Percentiles rank a stretch among this genome's conserved stretches.
Evolutionary conservation across 2,797 vertebrate species (phyloP).

Genomic region (Cirrhinus molitorella): DNA sequence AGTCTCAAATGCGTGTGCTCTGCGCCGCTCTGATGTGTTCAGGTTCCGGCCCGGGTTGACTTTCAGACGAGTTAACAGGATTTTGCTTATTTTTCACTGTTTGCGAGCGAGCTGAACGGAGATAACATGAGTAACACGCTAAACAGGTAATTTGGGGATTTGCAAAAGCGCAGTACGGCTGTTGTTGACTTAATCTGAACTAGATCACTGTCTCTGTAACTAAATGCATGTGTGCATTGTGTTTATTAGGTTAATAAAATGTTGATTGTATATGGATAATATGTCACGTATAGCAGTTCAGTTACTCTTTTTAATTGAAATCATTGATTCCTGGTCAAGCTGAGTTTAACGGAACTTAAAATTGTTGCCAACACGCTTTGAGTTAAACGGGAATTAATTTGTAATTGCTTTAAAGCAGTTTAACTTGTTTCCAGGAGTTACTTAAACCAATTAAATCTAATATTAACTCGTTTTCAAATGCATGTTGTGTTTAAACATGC

Average conservation of each 20-base stretch:
- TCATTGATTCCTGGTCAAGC: too few relatives aligned
- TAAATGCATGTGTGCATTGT: not conserved
- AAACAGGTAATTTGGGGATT: constrained; percentile 66
- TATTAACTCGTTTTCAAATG: not conserved
- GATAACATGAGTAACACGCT: constrained; percentile 68
- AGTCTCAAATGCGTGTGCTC: constrained; percentile 64
- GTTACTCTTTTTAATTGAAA: not conserved
- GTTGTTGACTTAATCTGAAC: not conserved
- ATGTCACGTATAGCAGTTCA: not conserved
- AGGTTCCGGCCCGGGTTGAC: constrained; percentile 73
- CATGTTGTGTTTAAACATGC: not conserved
- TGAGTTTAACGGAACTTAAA: not conserved
- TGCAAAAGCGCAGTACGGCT: not conserved
- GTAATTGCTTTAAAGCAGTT: not conserved
- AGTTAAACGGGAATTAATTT: not conserved
- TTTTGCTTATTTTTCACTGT: constrained; percentile 55
- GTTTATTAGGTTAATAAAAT: not conserved
- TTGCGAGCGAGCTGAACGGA: constrained; percentile 61
- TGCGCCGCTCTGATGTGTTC: constrained; percentile 65
- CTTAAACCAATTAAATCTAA: not conserved
- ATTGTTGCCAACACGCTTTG: not conserved
- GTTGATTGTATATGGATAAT: not conserved
- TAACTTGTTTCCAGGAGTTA: not conserved
- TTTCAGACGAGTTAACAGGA: constrained; percentile 49
- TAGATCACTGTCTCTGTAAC: not conserved